Base-by-base conservation (phyloP, 2,113 vertebrate genomes). In the Ochotona princeps region DNA sequence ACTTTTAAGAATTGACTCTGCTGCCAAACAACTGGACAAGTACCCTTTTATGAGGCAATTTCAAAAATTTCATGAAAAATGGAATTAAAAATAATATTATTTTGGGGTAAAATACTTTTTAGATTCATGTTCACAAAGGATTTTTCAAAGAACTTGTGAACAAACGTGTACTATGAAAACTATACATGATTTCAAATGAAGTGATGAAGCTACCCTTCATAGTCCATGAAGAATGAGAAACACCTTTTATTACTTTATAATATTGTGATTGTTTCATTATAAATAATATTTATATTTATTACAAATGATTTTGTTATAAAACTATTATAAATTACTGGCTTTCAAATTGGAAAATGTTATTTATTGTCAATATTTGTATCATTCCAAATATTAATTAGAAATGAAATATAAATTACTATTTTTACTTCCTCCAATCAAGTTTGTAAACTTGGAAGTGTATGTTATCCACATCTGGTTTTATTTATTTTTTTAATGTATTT, bases 371-470 rank as follows among this genome's bases (percentile, higher is more conserved):
- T 78, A 78, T 83, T 69, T 83, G 9, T 60, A 83, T 84, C 15
- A 84, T 57, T 93, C 84, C 44, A 72, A 89, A 89, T 35, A 78
- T 61, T 49, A 83, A 87, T 72, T 75, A 83, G 83, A n/a, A 84
- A 78, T 63, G n/a, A 83, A 83, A 86, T 87, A 32, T 35, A 28
- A 17, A 26, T 60, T 49, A 14, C 25, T 26, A 11, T 12, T 83
- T 83, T 35, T 1, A 44, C 11, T 63, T 84, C 32, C 38, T 70
- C 14, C 13, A 49, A 28, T 28, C 18, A 57, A 44, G 26, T 10
- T 23, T 79, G 18, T 25, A 74, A 80, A 81, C 20, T 89, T 66
- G 76, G n/a, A 11, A 44, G 15, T 28, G 6, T 6, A 38, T 38
- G 30, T 67, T 87, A 67, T 87, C 67, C 63, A 79, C 57, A 21